Evolutionary conservation across 2,797 vertebrate genomes (phyloP).

Genomic region (Denticeps clupeoides): DNA sequence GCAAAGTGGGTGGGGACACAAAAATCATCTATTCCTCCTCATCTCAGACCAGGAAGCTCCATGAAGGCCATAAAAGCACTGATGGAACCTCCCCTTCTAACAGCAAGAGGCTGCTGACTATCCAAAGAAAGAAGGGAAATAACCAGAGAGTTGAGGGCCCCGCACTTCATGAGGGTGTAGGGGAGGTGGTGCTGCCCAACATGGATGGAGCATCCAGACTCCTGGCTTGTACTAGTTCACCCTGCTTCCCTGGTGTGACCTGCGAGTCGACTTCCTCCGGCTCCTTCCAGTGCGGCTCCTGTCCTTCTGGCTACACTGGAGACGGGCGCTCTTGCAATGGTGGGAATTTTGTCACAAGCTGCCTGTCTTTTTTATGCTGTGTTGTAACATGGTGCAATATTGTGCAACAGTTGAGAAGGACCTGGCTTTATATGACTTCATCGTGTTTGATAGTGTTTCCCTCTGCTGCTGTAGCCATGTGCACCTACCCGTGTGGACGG

Average conservation of each 20-base stretch:
- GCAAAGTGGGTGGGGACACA: slow-evolving; percentile 20
- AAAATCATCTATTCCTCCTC: slow-evolving; percentile 21
- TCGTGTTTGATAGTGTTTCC: too few relatives aligned
- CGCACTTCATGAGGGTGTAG: slow-evolving; percentile 1
- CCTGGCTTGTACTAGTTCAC: slow-evolving; percentile 15
- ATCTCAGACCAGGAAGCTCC: slow-evolving; percentile 25
- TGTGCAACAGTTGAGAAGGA: background rate
- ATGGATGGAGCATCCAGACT: too few relatives aligned
- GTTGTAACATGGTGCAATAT: background rate
- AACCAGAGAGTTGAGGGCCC: too few relatives aligned
- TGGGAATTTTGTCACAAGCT: slow-evolving; percentile 29
- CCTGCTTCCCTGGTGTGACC: slow-evolving; percentile 69
- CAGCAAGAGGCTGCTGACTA: slow-evolving; percentile 18
- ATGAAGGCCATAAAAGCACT: slow-evolving; percentile 26
- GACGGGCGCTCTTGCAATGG: slow-evolving; percentile 74
- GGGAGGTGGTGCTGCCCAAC: too few relatives aligned
- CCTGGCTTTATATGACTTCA: slow-evolving; percentile 5
- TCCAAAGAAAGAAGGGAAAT: slow-evolving; percentile 33
- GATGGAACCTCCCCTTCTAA: slow-evolving; percentile 19
- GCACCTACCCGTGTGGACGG: slow-evolving; percentile 68
- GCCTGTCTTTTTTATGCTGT: too few relatives aligned
- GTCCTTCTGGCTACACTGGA: slow-evolving; percentile 69
- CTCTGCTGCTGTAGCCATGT: slow-evolving; percentile 64
- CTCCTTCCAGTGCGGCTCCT: slow-evolving; percentile 60
- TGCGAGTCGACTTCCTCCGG: slow-evolving; percentile 56